phyloP scores from a whole-genome alignment of 2,888 invertebrate species.

The Exocentrus adspersus region DNA sequence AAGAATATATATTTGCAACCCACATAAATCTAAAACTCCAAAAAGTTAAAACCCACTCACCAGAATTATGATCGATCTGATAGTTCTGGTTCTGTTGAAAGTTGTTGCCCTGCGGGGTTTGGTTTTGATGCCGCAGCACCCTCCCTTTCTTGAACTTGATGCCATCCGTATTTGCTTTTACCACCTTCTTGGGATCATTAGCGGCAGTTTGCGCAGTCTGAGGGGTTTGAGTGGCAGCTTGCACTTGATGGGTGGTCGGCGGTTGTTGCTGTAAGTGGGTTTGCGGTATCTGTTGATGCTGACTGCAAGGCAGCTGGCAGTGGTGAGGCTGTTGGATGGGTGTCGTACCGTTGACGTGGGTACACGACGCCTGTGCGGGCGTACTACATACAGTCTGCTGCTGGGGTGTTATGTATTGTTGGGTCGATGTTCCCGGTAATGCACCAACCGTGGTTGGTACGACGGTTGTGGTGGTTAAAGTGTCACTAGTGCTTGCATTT shows the following conservation, averaged over 20 bases:
- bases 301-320: constrained; percentile 56
- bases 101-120: constrained; percentile 58
- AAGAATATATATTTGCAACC: not conserved
- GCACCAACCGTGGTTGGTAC: constrained; percentile 54
- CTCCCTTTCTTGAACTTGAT: constrained; percentile 63
- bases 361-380: constrained; percentile 49
- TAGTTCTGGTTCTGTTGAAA: constrained; percentile 65
- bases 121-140: constrained; percentile 62
- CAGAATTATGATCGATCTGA: constrained; percentile 66
- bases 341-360: constrained; percentile 47
- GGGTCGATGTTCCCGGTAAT: constrained; percentile 47
- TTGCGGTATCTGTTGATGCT: constrained; percentile 52
- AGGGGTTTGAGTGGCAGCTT: constrained; percentile 73
- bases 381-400: constrained; percentile 48
- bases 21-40: not conserved
- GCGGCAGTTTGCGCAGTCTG: constrained; percentile 52
- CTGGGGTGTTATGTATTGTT: constrained; percentile 51
- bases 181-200: constrained; percentile 55
- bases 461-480: constrained; percentile 54
- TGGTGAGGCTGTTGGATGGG: constrained; percentile 45
- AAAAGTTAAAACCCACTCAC: constrained; percentile 50
- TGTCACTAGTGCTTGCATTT: constrained; percentile 54
- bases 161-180: constrained; percentile 49
- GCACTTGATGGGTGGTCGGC: constrained; percentile 64
- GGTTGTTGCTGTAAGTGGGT: constrained; percentile 44